Percentiles rank a stretch among this genome's conserved stretches.
Evolutionary conservation across 2,113 vertebrate genomes (phyloP).

Genomic region (Rallus limicola): DNA sequence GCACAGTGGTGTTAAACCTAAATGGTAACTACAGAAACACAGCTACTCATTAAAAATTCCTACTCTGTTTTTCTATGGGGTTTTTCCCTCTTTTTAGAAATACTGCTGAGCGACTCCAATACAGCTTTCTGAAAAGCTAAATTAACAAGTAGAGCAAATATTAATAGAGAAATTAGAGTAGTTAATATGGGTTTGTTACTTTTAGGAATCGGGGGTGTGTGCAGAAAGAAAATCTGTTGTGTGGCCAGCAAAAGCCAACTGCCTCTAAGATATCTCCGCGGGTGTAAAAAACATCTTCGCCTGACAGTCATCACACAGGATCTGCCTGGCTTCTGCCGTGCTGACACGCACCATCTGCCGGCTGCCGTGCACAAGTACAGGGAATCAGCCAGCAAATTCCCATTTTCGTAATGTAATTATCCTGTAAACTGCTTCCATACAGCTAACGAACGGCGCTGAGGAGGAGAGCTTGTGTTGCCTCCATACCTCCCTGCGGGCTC

Average conservation of each 20-base stretch:
- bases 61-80: neutral
- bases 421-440: neutral
- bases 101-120: neutral
- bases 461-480: rapidly evolving
- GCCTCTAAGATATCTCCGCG: neutral
- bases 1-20: neutral
- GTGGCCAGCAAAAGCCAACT: neutral
- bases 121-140: neutral
- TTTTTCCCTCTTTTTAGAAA: neutral
- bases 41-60: neutral
- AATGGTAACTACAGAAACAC: neutral
- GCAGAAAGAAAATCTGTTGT: neutral
- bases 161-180: neutral
- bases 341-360: neutral
- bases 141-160: neutral
- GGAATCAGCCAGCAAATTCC: neutral
- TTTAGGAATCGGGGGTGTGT: neutral
- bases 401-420: neutral
- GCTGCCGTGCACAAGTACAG: neutral
- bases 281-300: neutral
- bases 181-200: neutral
- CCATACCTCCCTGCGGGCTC: neutral
- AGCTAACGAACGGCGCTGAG: neutral
- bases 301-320: neutral
- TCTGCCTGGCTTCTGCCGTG: neutral